Evolutionary conservation across 2,888 invertebrate species (phyloP), one percentile per base, ranked within the genome.

Genomic region (Watsonalla binaria): DNA sequence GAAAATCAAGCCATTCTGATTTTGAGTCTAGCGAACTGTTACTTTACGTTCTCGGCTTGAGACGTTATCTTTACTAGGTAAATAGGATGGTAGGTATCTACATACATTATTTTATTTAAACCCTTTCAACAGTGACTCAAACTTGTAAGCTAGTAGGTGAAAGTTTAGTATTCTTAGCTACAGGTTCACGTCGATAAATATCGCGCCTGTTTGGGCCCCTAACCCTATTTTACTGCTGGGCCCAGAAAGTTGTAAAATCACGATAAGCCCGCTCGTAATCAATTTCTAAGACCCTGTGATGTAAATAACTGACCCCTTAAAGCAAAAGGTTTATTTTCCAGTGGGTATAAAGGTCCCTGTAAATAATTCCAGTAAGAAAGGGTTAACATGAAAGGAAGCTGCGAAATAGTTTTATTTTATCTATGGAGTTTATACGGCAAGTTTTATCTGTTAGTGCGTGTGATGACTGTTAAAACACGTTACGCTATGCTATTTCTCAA

Each of bases 291-390:
- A 33, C 15, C 49, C 13, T 9, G 37, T 37, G 15, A 49, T 49
- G 49, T 49, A 57, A 58, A 61, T 58, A 54, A 60, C 57, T 50
- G 54, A 54, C 49, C 14, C 51, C 51, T 54, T 51, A 54, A 51
- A 45, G 51, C 51, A 54, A 51, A 54, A 33, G 47, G 51, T 54
- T 51, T 54, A 54, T 54, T 54, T 54, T 47, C 51, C 42, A 48
- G 47, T 35, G 51, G 51, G 8, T 34, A 33, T 46, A 42, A 51
- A 51, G 34, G 51, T 34, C 46, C 47, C 35, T 54, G 51, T 51
- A 51, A 51, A 51, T 54, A 51, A 54, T 54, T 51, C 45, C 47
- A 51, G 51, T 51, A 54, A 34, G 35, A 51, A 54, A 48, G 49
- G 54, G 48, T 48, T 42, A 8, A 47, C 51, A 54, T 54, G 54